Base-by-base conservation (phyloP, 2,113 vertebrate species). In the Aramus guarauna region DNA sequence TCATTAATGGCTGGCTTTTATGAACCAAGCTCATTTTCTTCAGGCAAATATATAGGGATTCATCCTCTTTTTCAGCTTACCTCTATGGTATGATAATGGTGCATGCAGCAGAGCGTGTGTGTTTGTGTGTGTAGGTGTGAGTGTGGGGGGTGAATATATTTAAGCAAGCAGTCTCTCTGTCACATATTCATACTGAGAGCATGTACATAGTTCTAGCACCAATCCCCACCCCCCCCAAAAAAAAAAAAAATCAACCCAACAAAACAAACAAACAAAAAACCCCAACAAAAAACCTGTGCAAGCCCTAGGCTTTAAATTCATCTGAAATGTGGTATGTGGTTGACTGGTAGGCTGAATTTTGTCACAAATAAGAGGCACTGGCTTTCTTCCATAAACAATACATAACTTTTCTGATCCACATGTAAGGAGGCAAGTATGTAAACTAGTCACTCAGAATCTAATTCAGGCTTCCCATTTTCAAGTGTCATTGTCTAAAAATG, bases 331-430 rank as follows among this genome's bases (percentile, higher is more conserved):
- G 24, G 34, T 45, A 64, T 56, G 59, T 73, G 32, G 32, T 63
- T 94, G 72, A 74, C 24, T 75, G 79, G 39, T 50, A 90, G 90
- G 47, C 62, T 91, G 69, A 88, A 82, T 96, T 97, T 95, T 92
- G 24, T 81, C 27, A 66, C 78, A 60, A 88, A 88, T 72, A 59
- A 96, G 50, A 92, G 77, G 20, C 11, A 55, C 30, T 77, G 50
- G 21, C 32, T 95, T 90, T 92, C 76, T 94, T 91, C 39, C 55
- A 77, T 53, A 79, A 90, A 41, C 50, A 80, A 58, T 62, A 55
- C 11, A 21, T 55, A 84, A 79, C 48, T 93, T 96, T 81, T 93
- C 48, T 55, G 60, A 77, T 69, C 29, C 34, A 36, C 16, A 27
- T 48, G n/a, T 67, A 85, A 88, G 59, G n/a, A 83, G 20, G 26